Evolutionary conservation across 2,888 invertebrate species (phyloP).

Genomic region (Platycheirus rosarum): DNA sequence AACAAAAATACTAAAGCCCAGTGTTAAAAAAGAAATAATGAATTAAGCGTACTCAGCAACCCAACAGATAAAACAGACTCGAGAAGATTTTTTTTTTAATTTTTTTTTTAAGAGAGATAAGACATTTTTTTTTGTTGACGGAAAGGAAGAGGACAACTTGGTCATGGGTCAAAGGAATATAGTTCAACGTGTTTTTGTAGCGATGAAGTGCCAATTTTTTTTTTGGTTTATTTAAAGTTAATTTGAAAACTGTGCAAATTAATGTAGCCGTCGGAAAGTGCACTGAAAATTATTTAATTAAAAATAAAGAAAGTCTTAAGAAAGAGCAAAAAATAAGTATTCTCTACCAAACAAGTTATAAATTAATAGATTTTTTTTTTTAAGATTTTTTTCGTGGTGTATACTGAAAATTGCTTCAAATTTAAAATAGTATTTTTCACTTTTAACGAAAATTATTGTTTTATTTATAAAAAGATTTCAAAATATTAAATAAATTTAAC

Average conservation of each 20-base stretch:
- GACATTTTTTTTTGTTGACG: constrained; percentile 24
- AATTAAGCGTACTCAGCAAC: constrained; percentile 74
- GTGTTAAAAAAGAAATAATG: constrained; percentile 47
- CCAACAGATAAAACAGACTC: constrained; percentile 74
- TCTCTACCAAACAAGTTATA: constrained; percentile 48
- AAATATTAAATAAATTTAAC: no score
- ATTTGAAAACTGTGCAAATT: constrained; percentile 59
- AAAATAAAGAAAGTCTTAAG: constrained; percentile 13
- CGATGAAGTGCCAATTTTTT: constrained; percentile 62
- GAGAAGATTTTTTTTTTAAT: constrained; percentile 37
- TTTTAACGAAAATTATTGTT: not conserved
- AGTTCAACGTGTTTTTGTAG: constrained; percentile 49
- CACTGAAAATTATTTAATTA: constrained; percentile 64
- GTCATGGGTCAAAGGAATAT: constrained; percentile 30
- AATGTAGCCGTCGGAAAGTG: constrained; percentile 71
- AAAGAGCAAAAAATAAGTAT: constrained; percentile 7
- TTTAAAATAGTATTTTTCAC: no score
- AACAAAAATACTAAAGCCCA: constrained; percentile 40
- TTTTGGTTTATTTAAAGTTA: constrained; percentile 56
- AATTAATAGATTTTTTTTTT: constrained; percentile 1
- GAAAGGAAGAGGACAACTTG: constrained; percentile 21
- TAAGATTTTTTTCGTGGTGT: constrained; percentile 52
- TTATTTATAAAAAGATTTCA: no score
- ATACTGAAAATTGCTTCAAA: constrained; percentile 46
- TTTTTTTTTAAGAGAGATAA: constrained; percentile 35